Percentiles rank a stretch among this genome's conserved stretches.
These are phyloP conservation scores for Heteractis magnifica DNA, from an alignment of 92 coral and sea anemone genomes.

Conservation along the genomic window DNA sequence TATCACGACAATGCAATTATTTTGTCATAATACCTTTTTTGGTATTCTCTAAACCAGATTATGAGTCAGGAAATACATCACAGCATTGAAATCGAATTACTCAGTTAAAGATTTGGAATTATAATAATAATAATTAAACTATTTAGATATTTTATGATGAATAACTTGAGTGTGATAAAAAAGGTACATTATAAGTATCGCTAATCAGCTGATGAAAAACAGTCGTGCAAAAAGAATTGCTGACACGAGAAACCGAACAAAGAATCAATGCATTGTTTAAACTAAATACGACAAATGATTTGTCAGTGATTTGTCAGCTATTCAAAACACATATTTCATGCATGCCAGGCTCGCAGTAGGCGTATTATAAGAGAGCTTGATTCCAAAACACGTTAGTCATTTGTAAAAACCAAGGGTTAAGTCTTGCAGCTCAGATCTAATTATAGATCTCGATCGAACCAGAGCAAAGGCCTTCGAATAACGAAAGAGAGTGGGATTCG, in stretches of 20 bases:
- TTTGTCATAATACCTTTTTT: constrained; percentile 12
- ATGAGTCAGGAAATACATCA: background rate
- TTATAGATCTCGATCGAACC: background rate
- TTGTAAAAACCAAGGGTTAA: background rate
- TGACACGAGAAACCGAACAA: background rate
- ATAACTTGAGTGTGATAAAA: background rate
- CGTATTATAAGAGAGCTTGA: background rate
- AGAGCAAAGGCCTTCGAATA: background rate
- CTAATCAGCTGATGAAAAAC: background rate
- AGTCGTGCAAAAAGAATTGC: background rate
- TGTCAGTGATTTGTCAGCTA: background rate
- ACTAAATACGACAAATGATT: background rate
- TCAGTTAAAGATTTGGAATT: background rate
- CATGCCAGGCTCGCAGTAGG: constrained; percentile 11
- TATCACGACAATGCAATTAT: constrained; percentile 5
- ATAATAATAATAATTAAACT: background rate
- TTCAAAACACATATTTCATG: constrained; percentile 11
- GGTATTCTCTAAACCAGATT: constrained; percentile 6
- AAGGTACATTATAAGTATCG: background rate
- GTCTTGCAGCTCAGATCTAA: background rate
- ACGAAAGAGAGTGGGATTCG: background rate
- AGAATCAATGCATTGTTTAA: background rate
- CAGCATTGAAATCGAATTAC: background rate
- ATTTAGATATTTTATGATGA: background rate
- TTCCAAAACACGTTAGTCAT: background rate